phyloP scores from a whole-genome alignment of 2,888 invertebrate species.

The Chelonus formosanus region DNA sequence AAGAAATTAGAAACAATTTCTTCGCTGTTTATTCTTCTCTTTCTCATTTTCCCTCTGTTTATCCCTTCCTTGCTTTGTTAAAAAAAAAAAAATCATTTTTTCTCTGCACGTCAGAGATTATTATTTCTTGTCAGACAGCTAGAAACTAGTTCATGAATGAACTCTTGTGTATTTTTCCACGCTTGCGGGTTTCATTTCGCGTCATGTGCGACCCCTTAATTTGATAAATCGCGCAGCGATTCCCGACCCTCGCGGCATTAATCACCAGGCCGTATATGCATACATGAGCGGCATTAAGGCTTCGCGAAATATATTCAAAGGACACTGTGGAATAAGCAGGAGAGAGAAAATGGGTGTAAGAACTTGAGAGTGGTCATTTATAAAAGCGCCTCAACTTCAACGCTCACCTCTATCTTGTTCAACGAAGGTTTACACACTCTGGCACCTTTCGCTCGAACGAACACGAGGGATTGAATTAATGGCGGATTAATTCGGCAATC shows the following conservation, averaged over 20 bases:
- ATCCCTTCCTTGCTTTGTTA: no score
- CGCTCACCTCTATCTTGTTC: slow-evolving; percentile 54
- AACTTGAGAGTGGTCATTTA: slow-evolving; percentile 53
- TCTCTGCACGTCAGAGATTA: slow-evolving; percentile 14
- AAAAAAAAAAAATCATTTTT: not conserved
- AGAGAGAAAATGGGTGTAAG: slow-evolving; percentile 18
- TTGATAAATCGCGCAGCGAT: slow-evolving; percentile 65
- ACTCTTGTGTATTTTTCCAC: slow-evolving; percentile 52
- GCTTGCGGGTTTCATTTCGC: slow-evolving; percentile 61
- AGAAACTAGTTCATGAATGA: not conserved
- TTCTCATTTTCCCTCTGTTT: no score
- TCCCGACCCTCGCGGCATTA: slow-evolving; percentile 60
- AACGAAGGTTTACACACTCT: slow-evolving; percentile 62
- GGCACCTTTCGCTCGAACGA: slow-evolving; percentile 53
- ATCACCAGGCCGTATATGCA: slow-evolving; percentile 62
- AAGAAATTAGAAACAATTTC: slow-evolving; percentile 8
- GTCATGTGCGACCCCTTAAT: slow-evolving; percentile 60
- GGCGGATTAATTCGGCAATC: slow-evolving; percentile 63
- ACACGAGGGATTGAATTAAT: slow-evolving; percentile 56
- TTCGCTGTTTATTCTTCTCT: no score
- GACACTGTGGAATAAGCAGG: slow-evolving; percentile 7
- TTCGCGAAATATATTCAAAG: slow-evolving; percentile 30
- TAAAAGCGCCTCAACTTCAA: slow-evolving; percentile 51
- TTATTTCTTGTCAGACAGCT: not conserved
- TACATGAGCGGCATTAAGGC: slow-evolving; percentile 61